A percentile compares a stretch with the other conserved stretches of the same genome.
These are phyloP conservation scores for Xiphophorus couchianus DNA, from an alignment of 2,113 vertebrate genomes.

Conservation along the genomic window DNA sequence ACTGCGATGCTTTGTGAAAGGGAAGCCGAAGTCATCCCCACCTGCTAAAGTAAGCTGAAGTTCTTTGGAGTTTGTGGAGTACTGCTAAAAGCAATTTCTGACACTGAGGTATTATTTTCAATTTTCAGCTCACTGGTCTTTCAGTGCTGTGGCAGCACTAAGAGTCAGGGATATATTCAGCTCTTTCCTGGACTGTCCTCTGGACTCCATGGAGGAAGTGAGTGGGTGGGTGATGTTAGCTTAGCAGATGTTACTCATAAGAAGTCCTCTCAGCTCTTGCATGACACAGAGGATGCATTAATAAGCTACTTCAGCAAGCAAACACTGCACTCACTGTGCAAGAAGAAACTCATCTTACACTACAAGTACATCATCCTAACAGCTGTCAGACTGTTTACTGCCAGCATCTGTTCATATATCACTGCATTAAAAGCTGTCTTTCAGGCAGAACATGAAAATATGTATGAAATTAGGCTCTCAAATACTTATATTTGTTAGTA, in stretches of 20 bases:
- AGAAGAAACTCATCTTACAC: not conserved
- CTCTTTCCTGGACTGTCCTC: not conserved
- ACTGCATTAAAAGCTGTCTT: not conserved
- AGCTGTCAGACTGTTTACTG: conserved; percentile 3
- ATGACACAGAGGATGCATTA: not conserved
- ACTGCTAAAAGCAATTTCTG: not conserved
- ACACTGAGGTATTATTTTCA: not conserved
- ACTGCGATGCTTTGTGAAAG: not conserved
- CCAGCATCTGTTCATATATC: conserved; percentile 1
- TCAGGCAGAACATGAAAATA: not conserved
- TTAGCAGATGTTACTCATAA: not conserved
- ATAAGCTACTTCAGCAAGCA: not conserved
- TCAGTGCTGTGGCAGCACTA: not conserved
- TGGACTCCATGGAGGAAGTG: not conserved
- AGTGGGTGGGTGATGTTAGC: conserved; percentile 4
- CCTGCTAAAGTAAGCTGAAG: not conserved
- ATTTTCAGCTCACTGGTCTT: not conserved
- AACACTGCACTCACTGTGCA: not conserved
- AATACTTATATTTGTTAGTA: not conserved
- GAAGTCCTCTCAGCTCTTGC: not conserved
- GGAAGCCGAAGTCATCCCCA: not conserved
- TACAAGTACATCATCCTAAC: not conserved
- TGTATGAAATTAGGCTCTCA: not conserved
- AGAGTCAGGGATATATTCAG: not conserved
- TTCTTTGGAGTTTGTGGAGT: not conserved